Conservation (phyloP, 2,888 invertebrate species). For the Druceiella hillmani region DNA sequence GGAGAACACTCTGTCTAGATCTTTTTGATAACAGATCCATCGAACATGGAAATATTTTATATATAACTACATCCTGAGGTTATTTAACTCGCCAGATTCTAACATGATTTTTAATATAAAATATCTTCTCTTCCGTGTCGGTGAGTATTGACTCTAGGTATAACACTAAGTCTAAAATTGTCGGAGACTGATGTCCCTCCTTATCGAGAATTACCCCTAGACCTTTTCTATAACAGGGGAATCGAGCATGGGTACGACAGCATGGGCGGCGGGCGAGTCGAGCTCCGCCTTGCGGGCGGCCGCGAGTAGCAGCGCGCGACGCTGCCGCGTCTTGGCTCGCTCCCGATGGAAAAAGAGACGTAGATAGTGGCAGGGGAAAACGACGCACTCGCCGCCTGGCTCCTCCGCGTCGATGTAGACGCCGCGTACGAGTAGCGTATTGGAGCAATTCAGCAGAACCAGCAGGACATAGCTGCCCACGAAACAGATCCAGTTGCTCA, state of each 20-base stretch:
- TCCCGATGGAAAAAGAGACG: slow-evolving; percentile 69
- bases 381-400: slow-evolving; percentile 74
- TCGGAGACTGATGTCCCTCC: no score
- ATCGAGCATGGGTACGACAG: slow-evolving; percentile 8
- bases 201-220: slow-evolving; percentile 31
- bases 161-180: no score
- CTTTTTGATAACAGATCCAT: no score
- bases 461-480: slow-evolving; percentile 66
- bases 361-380: slow-evolving; percentile 79
- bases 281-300: slow-evolving; percentile 31
- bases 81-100: no score
- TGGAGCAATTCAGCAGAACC: slow-evolving; percentile 78
- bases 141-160: no score
- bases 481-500: slow-evolving; percentile 80
- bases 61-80: no score
- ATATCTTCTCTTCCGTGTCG: no score
- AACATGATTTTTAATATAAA: no score
- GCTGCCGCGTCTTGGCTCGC: slow-evolving; percentile 54
- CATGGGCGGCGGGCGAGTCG: slow-evolving; percentile 26
- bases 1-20: no score
- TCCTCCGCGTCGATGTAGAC: slow-evolving; percentile 87
- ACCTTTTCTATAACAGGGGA: slow-evolving; percentile 14
- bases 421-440: slow-evolving; percentile 80
- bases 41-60: no score
- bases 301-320: slow-evolving; percentile 34